These are phyloP conservation scores for Thalassaphorura encarpata DNA, from an alignment of 1,140 invertebrate species.

Conservation along the genomic window DNA sequence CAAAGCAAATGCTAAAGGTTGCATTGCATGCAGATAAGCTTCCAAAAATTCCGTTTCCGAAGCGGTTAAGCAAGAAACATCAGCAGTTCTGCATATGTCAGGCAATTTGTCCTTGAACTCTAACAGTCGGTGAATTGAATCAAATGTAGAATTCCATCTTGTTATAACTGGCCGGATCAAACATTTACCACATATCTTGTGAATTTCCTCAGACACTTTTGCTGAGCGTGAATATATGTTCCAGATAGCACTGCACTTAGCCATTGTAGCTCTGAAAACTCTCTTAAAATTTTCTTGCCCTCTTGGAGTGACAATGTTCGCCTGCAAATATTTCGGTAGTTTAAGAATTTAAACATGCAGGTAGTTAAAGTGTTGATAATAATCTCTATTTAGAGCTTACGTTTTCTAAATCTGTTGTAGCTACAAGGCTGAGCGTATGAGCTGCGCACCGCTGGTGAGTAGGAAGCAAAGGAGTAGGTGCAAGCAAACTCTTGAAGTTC, in stretches of 20 bases:
- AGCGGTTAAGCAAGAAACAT: background rate
- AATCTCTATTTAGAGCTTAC: no score
- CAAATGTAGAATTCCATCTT: constrained; percentile 13
- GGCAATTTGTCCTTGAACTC: background rate
- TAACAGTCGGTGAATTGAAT: background rate
- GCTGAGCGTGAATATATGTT: background rate
- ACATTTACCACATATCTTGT: background rate
- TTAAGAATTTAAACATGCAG: no score
- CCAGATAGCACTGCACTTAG: constrained; percentile 7
- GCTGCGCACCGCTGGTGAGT: background rate
- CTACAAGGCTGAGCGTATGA: constrained; percentile 5
- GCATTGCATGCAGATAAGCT: background rate
- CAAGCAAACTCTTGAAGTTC: background rate
- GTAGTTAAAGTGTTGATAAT: no score
- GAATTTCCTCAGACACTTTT: background rate
- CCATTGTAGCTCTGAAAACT: background rate
- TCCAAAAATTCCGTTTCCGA: constrained; percentile 1
- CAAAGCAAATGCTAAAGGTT: background rate
- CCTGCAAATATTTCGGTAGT: no score
- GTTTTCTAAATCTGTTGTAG: constrained; percentile 9
- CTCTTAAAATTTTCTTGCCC: background rate
- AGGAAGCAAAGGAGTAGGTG: background rate
- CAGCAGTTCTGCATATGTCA: background rate
- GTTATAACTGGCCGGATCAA: background rate
- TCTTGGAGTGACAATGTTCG: background rate